Evolutionary conservation across 2,113 vertebrate genomes (phyloP).

Genomic region (Plestiodon gilberti): DNA sequence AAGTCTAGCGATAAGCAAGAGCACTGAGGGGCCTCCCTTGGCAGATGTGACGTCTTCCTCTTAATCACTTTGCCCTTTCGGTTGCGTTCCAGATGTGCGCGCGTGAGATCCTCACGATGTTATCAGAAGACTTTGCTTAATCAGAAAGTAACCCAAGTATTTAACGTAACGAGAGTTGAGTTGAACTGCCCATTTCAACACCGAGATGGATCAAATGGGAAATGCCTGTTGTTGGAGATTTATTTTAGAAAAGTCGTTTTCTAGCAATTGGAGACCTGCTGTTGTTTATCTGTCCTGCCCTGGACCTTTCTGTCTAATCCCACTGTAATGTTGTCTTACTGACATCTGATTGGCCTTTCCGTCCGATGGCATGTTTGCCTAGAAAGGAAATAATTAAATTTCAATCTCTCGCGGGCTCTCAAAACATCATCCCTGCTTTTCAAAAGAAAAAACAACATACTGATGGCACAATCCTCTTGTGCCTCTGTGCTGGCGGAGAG

Average conservation of each 20-base stretch:
- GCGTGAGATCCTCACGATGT: conserved; percentile 35
- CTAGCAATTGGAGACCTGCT: conserved; percentile 58
- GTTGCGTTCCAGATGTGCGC: conserved; percentile 49
- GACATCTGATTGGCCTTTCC: conserved; percentile 76
- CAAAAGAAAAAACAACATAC: conserved; percentile 70
- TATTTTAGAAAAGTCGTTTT: conserved; percentile 66
- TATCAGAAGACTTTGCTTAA: conserved; percentile 58
- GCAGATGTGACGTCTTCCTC: conserved; percentile 16
- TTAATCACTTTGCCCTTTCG: conserved; percentile 12
- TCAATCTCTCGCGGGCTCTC: conserved; percentile 56
- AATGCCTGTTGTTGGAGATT: conserved; percentile 65
- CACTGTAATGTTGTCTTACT: conserved; percentile 65
- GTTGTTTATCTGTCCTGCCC: conserved; percentile 72
- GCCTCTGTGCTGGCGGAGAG: no score
- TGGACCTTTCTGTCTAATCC: conserved; percentile 70
- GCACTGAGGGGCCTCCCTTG: conserved; percentile 8
- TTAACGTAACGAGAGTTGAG: conserved; percentile 72
- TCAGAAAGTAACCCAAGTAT: conserved; percentile 68
- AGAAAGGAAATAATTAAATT: conserved; percentile 86
- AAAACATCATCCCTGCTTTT: conserved; percentile 69
- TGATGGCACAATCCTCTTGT: no score
- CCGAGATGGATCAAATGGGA: conserved; percentile 70
- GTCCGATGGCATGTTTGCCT: conserved; percentile 82
- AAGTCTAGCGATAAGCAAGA: neutral
- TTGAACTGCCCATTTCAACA: conserved; percentile 54